Base-by-base conservation (phyloP, 2,113 vertebrate genomes). In the Peromyscus maniculatus region DNA sequence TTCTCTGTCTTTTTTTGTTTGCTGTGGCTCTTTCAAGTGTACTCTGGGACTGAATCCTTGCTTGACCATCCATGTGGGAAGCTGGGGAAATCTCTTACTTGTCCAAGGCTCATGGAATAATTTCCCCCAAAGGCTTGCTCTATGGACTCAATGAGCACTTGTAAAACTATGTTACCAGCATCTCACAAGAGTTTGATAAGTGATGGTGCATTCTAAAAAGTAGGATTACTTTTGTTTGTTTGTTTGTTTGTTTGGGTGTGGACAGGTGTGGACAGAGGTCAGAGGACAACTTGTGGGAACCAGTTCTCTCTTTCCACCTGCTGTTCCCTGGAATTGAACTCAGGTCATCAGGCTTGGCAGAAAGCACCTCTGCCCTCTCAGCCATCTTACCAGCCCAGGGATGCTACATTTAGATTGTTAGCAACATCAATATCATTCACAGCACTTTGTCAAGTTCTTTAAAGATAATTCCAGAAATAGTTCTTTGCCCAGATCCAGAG, bases 371-470 rank as follows among this genome's bases (percentile, higher is more conserved):
- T 69, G 28, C 43, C 9, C 62, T 46, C 15, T 67, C 39, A 67
- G 26, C 13, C 62, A 66, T 43, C 10, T 12, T 12, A 7, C 16
- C 39, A 49, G 62, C 11, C 43, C 39, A 79, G 11, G 49, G 19
- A 59, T 57, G 52, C 24, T 9, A 5, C 12, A 43, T 49, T 19
- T 49, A 33, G n/a, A 75, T 66, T 31, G 92, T 93, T 86, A 91
- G 17, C 31, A 39, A 77, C 24, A 64, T 89, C 49, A 64, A 16
- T 72, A 55, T 69, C 66, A 82, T 39, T 88, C 67, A 49, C 13
- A 69, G 36, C 71, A 66, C 79, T 87, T 89, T 87, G 33, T 84
- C 31, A 36, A 79, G 21, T 10, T 88, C 83, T 84, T 95, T 87
- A 91, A 95, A 87, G 36, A 91, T 11, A 78, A 36, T 87, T 52